Conservation (phyloP, 30 jellyfish, hydroid and myxozoan species). For the Rhopilema esculentum region DNA sequence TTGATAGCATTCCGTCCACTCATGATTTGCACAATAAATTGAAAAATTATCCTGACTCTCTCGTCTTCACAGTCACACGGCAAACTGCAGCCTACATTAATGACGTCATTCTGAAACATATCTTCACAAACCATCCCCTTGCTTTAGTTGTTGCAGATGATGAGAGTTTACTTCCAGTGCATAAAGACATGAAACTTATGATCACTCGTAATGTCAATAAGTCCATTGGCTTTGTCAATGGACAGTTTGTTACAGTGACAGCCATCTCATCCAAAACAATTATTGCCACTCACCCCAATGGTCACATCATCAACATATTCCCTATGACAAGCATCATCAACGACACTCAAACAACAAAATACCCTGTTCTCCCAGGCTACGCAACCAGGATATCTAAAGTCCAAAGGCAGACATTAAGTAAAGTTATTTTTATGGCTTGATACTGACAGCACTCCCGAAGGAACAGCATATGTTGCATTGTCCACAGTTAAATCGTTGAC, state of each 20-base stretch:
- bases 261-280: background rate
- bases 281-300: background rate
- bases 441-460: background rate
- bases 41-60: background rate
- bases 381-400: constrained; percentile 15
- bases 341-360: background rate
- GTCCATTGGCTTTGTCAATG: constrained; percentile 24
- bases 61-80: background rate
- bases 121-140: background rate
- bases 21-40: background rate
- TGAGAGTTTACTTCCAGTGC: background rate
- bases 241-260: background rate
- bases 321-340: background rate
- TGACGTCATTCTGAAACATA: background rate
- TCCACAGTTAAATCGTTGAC: background rate
- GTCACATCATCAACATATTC: background rate
- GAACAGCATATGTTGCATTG: constrained; percentile 27
- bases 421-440: constrained; percentile 19
- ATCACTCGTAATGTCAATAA: constrained; percentile 3
- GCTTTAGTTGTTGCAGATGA: background rate
- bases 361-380: constrained; percentile 16
- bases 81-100: background rate
- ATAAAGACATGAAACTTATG: constrained; percentile 9
- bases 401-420: constrained; percentile 16
- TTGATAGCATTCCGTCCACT: too few species aligned